Base-by-base conservation (phyloP, 37 sponge, comb jelly and placozoan genomes). In the Haliclona indistincta region DNA sequence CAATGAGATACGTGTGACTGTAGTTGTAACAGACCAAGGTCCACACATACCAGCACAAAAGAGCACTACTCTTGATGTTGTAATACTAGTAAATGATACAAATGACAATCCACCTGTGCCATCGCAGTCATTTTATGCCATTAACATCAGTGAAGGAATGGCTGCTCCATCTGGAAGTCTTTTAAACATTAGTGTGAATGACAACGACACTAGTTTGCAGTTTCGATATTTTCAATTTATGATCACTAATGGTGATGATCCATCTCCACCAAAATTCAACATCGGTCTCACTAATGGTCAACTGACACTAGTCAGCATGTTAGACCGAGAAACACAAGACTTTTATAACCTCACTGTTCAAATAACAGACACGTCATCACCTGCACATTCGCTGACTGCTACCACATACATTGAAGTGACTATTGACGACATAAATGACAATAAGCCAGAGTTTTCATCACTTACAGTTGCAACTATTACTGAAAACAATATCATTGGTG, bases 21-120 rank as follows among this genome's bases (percentile, higher is more conserved):
- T 92, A 43, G 68, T 73, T 15, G 93, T 81, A 36, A 87, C 72
- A 22, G 88, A 92, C 58, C 85, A 84, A 28, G 88, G 84, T 0
- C 88, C 93, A 20, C 77, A 87, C 64, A 29, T 88, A 2, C 64
- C 38, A 23, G 76, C 82, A 0, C 52, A 84, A 35, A 73, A 19
- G 53, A 80, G 22, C 7, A 78, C 55, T 25, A 69, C 81, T 5
- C n/a, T 75, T 54, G 38, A 23, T 6, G 45, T 87, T 19, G n/a
- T 56, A 23, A 47, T 92, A 19, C 29, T 2, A 3, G 35, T 88
- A 0, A 11, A 38, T 42, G 93, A 92, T 38, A 34, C 68, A 58
- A 92, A 92, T 61, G 89, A 88, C 43, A 80, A 88, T 43, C 61
- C 85, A 1, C 93, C 93, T 2, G 34, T 84, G 22, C 63, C 84